Conservation (phyloP, 2,797 vertebrate species). For the Eospalax fontanierii region DNA sequence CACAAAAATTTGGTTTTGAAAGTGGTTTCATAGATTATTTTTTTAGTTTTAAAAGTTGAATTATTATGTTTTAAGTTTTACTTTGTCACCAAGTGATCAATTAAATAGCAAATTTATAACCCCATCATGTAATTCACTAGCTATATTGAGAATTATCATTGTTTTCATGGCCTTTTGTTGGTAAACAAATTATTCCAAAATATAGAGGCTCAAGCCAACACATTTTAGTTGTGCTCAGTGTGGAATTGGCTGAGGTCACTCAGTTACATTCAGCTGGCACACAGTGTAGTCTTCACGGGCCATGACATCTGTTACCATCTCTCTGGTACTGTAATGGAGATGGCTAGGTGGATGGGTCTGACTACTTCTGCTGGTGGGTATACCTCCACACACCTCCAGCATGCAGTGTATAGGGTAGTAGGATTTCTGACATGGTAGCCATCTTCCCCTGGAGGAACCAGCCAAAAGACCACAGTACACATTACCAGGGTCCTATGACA, state of each 20-base stretch:
- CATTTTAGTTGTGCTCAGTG: neutral
- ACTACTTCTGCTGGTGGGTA: neutral
- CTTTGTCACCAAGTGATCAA: neutral
- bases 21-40: neutral
- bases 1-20: neutral
- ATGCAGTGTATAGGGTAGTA: neutral
- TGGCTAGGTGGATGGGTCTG: neutral
- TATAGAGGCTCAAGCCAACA: neutral
- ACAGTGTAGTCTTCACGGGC: neutral
- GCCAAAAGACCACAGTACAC: neutral
- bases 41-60: neutral
- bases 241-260: neutral
- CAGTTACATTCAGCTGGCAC: neutral
- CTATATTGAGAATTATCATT: too few species aligned
- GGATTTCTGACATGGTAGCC: neutral
- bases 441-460: neutral
- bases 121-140: neutral
- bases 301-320: neutral
- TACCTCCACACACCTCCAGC: neutral
- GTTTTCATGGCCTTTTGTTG: neutral
- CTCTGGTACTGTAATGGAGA: neutral
- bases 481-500: neutral
- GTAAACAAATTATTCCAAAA: neutral
- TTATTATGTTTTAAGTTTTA: slow-evolving; percentile 10
- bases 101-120: neutral